Conservation (phyloP, 2,888 invertebrate genomes). For the Aromia moschata region DNA sequence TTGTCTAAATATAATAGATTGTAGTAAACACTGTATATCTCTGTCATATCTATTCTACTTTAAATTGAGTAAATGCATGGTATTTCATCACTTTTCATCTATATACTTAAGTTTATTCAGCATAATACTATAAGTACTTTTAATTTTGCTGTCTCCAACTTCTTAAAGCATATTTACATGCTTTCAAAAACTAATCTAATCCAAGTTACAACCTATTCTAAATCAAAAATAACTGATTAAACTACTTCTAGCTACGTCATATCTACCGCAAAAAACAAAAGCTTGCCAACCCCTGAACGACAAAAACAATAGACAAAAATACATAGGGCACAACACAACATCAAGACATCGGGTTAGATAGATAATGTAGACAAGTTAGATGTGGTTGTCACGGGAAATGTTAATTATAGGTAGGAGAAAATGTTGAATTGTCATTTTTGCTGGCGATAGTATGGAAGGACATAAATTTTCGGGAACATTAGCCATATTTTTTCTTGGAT, state of each 20-base stretch:
- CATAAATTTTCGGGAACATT: too few species aligned
- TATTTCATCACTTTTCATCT: neutral
- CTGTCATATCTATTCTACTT: neutral
- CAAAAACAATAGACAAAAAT: slow-evolving; percentile 62
- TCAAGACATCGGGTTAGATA: slow-evolving; percentile 42
- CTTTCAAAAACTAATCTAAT: slow-evolving; percentile 30
- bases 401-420: neutral
- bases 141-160: neutral
- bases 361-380: slow-evolving; percentile 13
- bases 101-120: neutral
- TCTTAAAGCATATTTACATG: slow-evolving; percentile 47
- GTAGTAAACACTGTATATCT: slow-evolving; percentile 3
- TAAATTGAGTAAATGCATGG: neutral
- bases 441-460: slow-evolving; percentile 10
- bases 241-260: slow-evolving; percentile 46
- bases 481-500: too few species aligned
- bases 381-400: slow-evolving; percentile 3
- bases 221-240: slow-evolving; percentile 20
- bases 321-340: slow-evolving; percentile 63
- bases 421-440: neutral
- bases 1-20: too few species aligned
- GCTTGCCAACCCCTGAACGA: slow-evolving; percentile 64
- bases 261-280: slow-evolving; percentile 57
- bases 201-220: slow-evolving; percentile 30
- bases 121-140: neutral